These are phyloP conservation scores for Coregonus suidteri DNA, from an alignment of 2,797 vertebrate genomes.

Conservation along the genomic window DNA sequence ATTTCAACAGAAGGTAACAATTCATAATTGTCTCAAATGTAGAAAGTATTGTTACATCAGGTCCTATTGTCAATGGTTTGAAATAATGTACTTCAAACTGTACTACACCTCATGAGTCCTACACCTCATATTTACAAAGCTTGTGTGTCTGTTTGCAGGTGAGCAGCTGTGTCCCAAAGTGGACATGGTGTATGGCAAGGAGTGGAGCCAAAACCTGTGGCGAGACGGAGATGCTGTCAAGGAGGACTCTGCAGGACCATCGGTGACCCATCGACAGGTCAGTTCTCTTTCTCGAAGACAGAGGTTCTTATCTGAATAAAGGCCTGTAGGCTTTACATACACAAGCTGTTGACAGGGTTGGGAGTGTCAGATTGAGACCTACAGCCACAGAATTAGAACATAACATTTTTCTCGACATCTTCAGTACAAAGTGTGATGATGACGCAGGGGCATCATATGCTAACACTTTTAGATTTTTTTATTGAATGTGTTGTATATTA, in stretches of 20 bases:
- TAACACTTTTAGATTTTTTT: too few relatives aligned
- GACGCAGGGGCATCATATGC: too few relatives aligned
- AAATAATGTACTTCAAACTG: neutral
- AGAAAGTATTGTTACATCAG: neutral
- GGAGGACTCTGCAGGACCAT: slow-evolving; percentile 2
- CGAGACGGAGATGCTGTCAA: neutral
- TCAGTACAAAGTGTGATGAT: too few relatives aligned
- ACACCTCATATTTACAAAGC: neutral
- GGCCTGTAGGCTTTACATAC: neutral
- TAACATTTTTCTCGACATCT: too few relatives aligned
- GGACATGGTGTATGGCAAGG: neutral
- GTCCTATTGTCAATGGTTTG: neutral
- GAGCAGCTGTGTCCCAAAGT: neutral
- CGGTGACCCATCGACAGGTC: neutral
- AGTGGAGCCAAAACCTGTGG: slow-evolving; percentile 1
- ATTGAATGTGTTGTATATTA: too few relatives aligned
- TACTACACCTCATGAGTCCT: neutral
- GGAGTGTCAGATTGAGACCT: neutral
- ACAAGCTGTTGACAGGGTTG: neutral
- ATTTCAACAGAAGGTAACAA: neutral
- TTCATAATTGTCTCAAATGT: neutral
- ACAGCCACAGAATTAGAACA: too few relatives aligned
- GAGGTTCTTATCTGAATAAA: neutral
- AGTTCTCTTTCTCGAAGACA: neutral
- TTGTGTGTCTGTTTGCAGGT: neutral